Base-by-base conservation (phyloP, 1,140 invertebrate genomes). In the Brachionus koreanus region DNA sequence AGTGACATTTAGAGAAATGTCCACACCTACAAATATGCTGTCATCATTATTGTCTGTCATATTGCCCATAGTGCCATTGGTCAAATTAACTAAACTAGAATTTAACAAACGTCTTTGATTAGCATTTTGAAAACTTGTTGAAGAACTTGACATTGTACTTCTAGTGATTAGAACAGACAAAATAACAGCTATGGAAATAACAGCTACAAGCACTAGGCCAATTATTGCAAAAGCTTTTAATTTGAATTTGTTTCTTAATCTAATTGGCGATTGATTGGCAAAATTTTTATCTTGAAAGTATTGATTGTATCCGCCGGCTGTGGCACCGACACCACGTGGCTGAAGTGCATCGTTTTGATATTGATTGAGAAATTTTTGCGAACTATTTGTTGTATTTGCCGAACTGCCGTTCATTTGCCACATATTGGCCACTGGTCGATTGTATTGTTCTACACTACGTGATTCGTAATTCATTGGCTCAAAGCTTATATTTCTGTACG, bases 151-250 rank as follows among this genome's bases (percentile, higher is more conserved):
- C 49, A 69, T 37, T 12, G 65, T 16, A 35, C 37, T 69, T 69
- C 65, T 69, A n/a, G 65, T 69, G 9, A 69, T 39, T 39, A 69
- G 4, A 69, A 69, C 65, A 37, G 65, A 69, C 35, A 69, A 69
- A 69, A 69, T 39, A 39, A 69, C 65, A 5, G 65, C 65, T 37
- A 69, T 37, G 5, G 65, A 69, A 39, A 69, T 39, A 6, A 69
- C 35, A 16, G 16, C n/a, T 9, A 69, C 13, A 6, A 69, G 37
- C 13, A 69, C 35, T 1, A 69, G 65, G 12, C 1, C 65, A 39
- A 69, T 39, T 6, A 69, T 69, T 19, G 33, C 65, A 10, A 69
- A 39, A 1, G 35, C 65, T 16, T 69, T 69, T 7, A 69, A 16
- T 33, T 69, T 69, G 5, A 69, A 69, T n/a, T 16, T 69, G 19